Evolutionary conservation across 2,797 vertebrate genomes (phyloP).

Genomic region (Synaphobranchus kaupii): DNA sequence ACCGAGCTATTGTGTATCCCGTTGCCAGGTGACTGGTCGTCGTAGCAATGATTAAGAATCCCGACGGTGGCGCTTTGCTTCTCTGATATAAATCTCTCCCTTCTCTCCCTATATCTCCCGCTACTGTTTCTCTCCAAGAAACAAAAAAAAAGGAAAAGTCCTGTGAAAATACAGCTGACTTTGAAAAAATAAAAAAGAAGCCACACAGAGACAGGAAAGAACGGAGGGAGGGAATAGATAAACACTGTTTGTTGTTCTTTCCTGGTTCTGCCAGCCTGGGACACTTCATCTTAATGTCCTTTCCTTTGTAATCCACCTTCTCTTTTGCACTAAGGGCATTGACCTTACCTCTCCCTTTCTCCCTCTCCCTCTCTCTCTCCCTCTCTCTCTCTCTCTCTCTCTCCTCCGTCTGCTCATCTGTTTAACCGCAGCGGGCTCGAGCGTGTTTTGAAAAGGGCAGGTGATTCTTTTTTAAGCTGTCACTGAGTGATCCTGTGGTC

Average conservation of each 20-base stretch:
- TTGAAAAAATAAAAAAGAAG: conserved; percentile 43
- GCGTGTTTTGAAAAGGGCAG: conserved; percentile 28
- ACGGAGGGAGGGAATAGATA: conserved; percentile 53
- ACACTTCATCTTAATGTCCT: conserved; percentile 64
- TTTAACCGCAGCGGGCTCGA: background rate
- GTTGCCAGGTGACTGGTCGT: conserved; percentile 80
- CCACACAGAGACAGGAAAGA: conserved; percentile 52
- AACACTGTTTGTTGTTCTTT: conserved; percentile 68
- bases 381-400: conserved; percentile 8
- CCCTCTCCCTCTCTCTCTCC: conserved; percentile 42
- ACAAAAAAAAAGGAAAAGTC: conserved; percentile 21
- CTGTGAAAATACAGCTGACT: conserved; percentile 56
- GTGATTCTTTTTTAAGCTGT: conserved; percentile 28
- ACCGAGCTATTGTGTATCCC: conserved; percentile 77
- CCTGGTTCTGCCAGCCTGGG: conserved; percentile 53
- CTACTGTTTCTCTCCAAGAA: conserved; percentile 50
- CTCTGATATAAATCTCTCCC: conserved; percentile 68
- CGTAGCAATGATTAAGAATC: conserved; percentile 73
- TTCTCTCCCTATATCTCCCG: conserved; percentile 46
- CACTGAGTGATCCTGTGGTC: too few relatives aligned
- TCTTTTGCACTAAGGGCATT: conserved; percentile 41
- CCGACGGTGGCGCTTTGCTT: conserved; percentile 43
- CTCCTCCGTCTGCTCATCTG: conserved; percentile 6
- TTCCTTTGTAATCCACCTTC: conserved; percentile 46
- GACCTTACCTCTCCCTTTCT: conserved; percentile 43